These are phyloP conservation scores for Octodon degus DNA, from an alignment of 2,113 vertebrate genomes.

Conservation along the genomic window DNA sequence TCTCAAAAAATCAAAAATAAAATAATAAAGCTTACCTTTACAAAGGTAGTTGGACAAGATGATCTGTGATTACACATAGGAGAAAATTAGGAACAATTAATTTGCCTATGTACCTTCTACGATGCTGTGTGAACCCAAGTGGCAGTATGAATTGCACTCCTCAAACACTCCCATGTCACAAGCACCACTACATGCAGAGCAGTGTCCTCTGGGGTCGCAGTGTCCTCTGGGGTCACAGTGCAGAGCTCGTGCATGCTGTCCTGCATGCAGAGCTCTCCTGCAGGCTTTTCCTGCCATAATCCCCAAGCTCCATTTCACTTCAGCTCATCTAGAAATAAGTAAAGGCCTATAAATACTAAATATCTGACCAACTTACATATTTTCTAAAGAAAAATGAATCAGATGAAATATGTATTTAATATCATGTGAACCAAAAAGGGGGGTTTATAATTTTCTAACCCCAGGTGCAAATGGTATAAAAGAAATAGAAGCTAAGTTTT, in stretches of 20 bases:
- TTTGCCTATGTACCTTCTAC: neutral
- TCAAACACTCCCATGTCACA: neutral
- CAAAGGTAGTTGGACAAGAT: neutral
- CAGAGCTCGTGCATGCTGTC: neutral
- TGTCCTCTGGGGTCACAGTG: neutral
- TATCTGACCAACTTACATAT: conserved; percentile 23
- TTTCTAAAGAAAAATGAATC: conserved; percentile 31
- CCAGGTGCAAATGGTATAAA: neutral
- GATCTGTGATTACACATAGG: neutral
- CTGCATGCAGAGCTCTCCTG: neutral
- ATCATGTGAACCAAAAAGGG: neutral
- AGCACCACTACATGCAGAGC: neutral
- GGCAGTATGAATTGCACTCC: neutral
- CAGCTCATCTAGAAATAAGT: neutral
- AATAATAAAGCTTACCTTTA: neutral
- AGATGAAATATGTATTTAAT: conserved; percentile 13
- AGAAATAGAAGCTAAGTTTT: neutral
- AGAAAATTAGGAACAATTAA: neutral
- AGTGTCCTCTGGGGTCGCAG: neutral
- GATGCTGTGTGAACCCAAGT: neutral
- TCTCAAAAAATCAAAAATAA: neutral
- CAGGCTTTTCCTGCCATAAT: neutral
- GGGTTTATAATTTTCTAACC: neutral
- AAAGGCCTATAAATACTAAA: conserved; percentile 31
- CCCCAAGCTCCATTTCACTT: neutral